phyloP scores from a whole-genome alignment of 2,797 vertebrate genomes.

The Sebastes melanostomus region DNA sequence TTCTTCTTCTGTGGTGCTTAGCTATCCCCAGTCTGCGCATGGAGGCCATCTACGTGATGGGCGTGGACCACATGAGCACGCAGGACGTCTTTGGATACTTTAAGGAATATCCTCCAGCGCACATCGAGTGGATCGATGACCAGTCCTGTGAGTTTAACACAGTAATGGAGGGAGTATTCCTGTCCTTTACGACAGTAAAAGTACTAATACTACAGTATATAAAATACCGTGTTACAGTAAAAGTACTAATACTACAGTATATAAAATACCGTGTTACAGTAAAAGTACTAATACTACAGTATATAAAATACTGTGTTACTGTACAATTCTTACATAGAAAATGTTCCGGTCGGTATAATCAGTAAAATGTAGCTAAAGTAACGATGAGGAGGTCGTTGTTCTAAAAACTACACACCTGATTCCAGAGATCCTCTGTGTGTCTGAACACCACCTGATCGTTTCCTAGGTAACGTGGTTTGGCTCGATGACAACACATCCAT shows the following conservation, averaged over 20 bases:
- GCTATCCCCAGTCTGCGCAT: conserved; percentile 91
- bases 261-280: no score
- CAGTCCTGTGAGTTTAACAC: conserved; percentile 89
- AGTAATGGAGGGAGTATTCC: not conserved
- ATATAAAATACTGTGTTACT: no score
- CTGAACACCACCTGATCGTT: not conserved
- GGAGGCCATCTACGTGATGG: conserved; percentile 91
- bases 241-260: no score
- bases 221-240: not conserved
- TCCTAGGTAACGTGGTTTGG: conserved; percentile 96
- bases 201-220: not conserved
- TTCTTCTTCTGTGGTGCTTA: conserved; percentile 65
- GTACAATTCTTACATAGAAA: no score
- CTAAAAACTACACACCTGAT: not conserved
- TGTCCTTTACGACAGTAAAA: not conserved
- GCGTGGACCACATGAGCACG: conserved; percentile 98
- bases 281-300: no score
- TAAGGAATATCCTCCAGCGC: conserved; percentile 95
- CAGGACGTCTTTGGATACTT: conserved; percentile 95
- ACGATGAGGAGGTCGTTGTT: no score
- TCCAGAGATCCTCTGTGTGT: not conserved
- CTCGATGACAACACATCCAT: conserved; percentile 94
- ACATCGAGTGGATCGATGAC: conserved; percentile 98
- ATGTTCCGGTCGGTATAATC: no score
- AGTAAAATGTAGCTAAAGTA: no score